These are phyloP conservation scores for Tiliacea citrago DNA, from an alignment of 2,888 invertebrate species.

Conservation along the genomic window DNA sequence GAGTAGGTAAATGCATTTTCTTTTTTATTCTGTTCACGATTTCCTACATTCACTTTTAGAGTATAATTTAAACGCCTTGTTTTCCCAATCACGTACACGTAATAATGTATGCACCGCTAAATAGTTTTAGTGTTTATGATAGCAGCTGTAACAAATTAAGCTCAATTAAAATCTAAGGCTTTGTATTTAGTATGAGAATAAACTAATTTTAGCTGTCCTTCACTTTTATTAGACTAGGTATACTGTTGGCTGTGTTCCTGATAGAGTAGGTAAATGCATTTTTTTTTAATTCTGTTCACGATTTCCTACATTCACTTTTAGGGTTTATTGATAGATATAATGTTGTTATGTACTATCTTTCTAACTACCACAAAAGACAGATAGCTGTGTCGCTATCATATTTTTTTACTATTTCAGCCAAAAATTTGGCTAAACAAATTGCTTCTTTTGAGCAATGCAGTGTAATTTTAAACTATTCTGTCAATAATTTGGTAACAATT, in stretches of 20 bases:
- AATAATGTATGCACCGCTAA: constrained; percentile 18
- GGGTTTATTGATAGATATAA: too few species aligned
- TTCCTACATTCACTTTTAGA: too few species aligned
- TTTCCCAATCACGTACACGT: constrained; percentile 7
- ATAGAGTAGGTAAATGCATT: not conserved
- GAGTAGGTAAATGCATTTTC: not conserved
- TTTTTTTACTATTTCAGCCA: too few species aligned
- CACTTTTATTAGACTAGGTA: not conserved
- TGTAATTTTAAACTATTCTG: too few species aligned
- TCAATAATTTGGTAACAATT: too few species aligned
- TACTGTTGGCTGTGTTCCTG: constrained; percentile 6
- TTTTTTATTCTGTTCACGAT: not conserved
- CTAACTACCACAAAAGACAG: too few species aligned
- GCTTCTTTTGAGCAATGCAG: too few species aligned
- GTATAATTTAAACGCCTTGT: not conserved
- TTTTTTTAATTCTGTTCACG: not conserved
- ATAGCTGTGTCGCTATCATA: too few species aligned
- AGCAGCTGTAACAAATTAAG: constrained; percentile 3
- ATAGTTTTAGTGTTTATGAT: not conserved
- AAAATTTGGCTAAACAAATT: too few species aligned
- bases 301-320: not conserved
- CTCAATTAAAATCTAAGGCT: constrained; percentile 10
- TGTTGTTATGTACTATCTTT: too few species aligned
- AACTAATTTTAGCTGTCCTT: constrained; percentile 15
- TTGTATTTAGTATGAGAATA: constrained; percentile 2